phyloP scores from a whole-genome alignment of 2,888 invertebrate species.

The Kryphioiulus occultus region DNA sequence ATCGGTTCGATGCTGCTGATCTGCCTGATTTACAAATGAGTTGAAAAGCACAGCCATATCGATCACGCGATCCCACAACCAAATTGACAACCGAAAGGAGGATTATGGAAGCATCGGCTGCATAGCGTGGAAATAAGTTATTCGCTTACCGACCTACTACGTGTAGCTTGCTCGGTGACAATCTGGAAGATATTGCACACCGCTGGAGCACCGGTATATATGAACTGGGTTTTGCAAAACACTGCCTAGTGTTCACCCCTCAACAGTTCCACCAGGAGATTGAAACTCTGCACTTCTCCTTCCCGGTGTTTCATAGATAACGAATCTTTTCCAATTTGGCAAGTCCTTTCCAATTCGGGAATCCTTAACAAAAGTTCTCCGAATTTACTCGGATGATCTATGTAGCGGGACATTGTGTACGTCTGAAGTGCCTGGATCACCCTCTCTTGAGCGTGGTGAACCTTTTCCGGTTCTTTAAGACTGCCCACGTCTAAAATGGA shows the following conservation, averaged over 20 bases:
- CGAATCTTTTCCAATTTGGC: conserved; percentile 95
- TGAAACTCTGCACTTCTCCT: conserved; percentile 89
- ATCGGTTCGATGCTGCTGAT: not conserved
- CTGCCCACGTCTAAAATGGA: conserved; percentile 80
- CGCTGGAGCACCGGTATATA: not conserved
- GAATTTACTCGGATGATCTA: conserved; percentile 92
- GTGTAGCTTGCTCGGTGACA: not conserved
- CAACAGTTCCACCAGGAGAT: conserved; percentile 92
- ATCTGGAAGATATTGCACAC: conserved; percentile 24
- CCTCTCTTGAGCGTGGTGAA: conserved; percentile 91
- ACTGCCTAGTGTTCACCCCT: conserved; percentile 78
- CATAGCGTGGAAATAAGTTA: conserved; percentile 17
- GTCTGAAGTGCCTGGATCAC: conserved; percentile 90
- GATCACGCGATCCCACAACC: conserved; percentile 33
- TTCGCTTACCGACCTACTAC: conserved; percentile 31
- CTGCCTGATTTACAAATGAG: not conserved
- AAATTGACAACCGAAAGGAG: not conserved
- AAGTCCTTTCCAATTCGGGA: conserved; percentile 93
- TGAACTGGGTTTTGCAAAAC: not conserved
- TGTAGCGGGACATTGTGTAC: conserved; percentile 90
- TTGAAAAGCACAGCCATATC: conserved; percentile 44
- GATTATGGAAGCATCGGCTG: not conserved
- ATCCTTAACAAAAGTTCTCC: conserved; percentile 91
- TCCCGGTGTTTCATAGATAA: conserved; percentile 84
- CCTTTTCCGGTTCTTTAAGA: conserved; percentile 90